A percentile compares a stretch with the other conserved stretches of the same genome.
Evolutionary conservation across 1,140 invertebrate genomes (phyloP).

Genomic region (Trissolcus basalis): DNA sequence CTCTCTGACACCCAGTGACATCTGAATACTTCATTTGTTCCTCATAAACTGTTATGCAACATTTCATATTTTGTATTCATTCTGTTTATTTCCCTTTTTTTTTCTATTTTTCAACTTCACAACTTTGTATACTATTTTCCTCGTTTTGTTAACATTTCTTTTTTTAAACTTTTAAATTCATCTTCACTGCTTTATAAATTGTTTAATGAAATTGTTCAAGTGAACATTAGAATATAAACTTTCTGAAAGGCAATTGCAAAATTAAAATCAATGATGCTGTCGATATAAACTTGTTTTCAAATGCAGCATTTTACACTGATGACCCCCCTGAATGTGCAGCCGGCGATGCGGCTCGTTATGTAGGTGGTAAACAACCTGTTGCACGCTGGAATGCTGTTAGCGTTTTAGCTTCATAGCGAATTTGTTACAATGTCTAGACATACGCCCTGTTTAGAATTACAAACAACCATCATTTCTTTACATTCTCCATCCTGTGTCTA

Average conservation of each 20-base stretch:
- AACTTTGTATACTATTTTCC: too few relatives aligned
- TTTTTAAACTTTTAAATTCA: too few relatives aligned
- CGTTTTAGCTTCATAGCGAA: conserved; percentile 14
- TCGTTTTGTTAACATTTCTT: too few relatives aligned
- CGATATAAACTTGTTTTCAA: not conserved
- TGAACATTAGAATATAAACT: too few relatives aligned
- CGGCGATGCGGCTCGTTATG: conserved; percentile 6
- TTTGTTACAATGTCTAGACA: conserved; percentile 12
- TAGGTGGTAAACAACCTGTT: conserved; percentile 44
- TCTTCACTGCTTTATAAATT: too few relatives aligned
- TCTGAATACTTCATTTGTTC: not conserved
- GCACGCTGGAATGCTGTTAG: conserved; percentile 45
- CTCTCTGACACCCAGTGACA: conserved; percentile 2
- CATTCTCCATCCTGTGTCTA: not conserved
- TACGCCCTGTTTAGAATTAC: not conserved
- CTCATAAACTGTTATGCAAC: too few relatives aligned
- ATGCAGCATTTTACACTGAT: conserved; percentile 3
- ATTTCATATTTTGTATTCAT: too few relatives aligned
- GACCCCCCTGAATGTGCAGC: not conserved
- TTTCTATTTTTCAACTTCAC: too few relatives aligned
- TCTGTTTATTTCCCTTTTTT: too few relatives aligned
- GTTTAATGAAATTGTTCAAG: too few relatives aligned
- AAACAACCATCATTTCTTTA: not conserved
- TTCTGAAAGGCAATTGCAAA: too few relatives aligned
- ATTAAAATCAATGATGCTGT: too few relatives aligned